A percentile compares a stretch with the other conserved stretches of the same genome.
Conservation (phyloP, 2,113 vertebrate genomes). For the Neotoma lepida region DNA sequence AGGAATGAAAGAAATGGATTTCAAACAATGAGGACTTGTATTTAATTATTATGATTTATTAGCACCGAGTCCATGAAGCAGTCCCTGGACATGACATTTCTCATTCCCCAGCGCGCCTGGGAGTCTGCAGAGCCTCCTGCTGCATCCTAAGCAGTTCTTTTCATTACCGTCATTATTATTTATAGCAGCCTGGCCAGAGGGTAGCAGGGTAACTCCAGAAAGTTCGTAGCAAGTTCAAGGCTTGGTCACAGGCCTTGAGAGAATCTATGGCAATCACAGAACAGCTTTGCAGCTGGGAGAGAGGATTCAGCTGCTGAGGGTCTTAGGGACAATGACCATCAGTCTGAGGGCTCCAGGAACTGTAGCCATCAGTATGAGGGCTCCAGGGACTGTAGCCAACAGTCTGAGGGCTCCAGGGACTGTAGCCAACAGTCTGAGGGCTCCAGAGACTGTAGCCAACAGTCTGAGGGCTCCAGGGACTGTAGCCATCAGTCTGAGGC, state of each 20-base stretch:
- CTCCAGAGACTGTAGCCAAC: neutral
- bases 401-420: neutral
- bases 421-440: neutral
- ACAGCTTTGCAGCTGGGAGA: neutral
- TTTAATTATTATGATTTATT: slow-evolving; percentile 69
- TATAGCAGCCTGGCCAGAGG: neutral
- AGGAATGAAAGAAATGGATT: neutral
- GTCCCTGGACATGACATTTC: slow-evolving; percentile 13
- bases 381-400: neutral
- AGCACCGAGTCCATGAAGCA: neutral
- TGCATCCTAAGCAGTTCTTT: neutral
- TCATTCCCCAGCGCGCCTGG: neutral
- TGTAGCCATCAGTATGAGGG: accelerated
- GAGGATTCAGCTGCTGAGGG: too few relatives aligned
- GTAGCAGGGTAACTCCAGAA: neutral
- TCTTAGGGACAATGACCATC: too few relatives aligned
- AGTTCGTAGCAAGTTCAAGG: slow-evolving; percentile 66
- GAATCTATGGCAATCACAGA: neutral
- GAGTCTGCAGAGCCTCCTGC: slow-evolving; percentile 56
- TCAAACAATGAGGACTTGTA: neutral
- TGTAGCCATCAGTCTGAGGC: neutral
- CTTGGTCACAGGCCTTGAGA: neutral
- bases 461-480: neutral
- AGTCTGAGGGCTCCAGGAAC: neutral
- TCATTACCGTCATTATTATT: neutral